Evolutionary conservation across 1,140 invertebrate species (phyloP).

Genomic region (Gonatopus flavifemur): DNA sequence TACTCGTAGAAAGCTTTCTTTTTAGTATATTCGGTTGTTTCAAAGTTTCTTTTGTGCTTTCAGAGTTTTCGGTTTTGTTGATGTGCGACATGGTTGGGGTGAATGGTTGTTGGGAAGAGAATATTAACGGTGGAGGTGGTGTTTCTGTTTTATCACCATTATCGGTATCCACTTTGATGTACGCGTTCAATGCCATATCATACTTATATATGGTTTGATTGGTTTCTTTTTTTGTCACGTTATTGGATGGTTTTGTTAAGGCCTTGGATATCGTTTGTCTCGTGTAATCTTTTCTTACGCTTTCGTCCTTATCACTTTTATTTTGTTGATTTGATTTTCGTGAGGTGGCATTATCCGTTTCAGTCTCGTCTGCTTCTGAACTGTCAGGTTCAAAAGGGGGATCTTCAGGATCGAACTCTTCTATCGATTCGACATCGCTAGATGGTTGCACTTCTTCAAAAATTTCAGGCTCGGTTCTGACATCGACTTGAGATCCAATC

Average conservation of each 20-base stretch:
- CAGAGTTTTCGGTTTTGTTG: constrained; percentile 12
- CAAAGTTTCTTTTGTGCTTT: constrained; percentile 18
- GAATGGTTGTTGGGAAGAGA: too few species aligned
- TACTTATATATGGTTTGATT: constrained; percentile 33
- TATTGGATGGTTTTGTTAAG: neutral
- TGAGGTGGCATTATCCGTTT: constrained; percentile 9
- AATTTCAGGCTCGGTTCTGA: constrained; percentile 8
- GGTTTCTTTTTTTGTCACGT: constrained; percentile 11
- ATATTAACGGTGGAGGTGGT: too few species aligned
- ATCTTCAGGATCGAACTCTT: constrained; percentile 55
- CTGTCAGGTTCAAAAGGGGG: constrained; percentile 32
- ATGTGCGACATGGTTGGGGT: constrained; percentile 7
- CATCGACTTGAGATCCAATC: neutral
- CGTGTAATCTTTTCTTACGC: neutral
- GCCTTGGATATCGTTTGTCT: too few species aligned
- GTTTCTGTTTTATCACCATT: constrained; percentile 8
- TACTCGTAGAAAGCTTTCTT: constrained; percentile 25
- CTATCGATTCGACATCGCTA: constrained; percentile 46
- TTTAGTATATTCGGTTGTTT: constrained; percentile 43
- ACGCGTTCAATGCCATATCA: constrained; percentile 29
- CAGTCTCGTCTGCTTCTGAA: constrained; percentile 29
- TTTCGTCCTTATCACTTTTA: constrained; percentile 15
- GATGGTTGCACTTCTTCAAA: constrained; percentile 17
- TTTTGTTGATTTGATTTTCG: constrained; percentile 5
- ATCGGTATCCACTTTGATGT: constrained; percentile 27